Conservation (phyloP, 2,888 invertebrate genomes). For the Dichetophora obliterata region DNA sequence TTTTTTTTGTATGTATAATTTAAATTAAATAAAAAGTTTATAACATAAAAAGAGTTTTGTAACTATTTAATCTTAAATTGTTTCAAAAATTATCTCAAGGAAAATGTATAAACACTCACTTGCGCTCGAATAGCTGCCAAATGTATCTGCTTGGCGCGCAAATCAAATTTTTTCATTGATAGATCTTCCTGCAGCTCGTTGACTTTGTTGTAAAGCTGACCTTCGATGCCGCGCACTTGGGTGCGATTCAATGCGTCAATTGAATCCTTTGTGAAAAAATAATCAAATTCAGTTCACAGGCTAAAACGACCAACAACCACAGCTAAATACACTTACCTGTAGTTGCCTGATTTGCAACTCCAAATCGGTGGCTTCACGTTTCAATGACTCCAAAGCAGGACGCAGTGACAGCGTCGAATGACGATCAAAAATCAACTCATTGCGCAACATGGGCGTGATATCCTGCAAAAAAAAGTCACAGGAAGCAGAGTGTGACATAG, state of each 20-base stretch:
- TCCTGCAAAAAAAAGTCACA: conserved; percentile 71
- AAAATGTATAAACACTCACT: conserved; percentile 73
- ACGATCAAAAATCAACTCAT: conserved; percentile 87
- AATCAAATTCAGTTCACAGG: conserved; percentile 12
- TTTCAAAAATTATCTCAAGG: too few relatives aligned
- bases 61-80: too few relatives aligned
- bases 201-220: conserved; percentile 90
- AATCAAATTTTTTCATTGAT: conserved; percentile 93
- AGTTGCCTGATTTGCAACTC: conserved; percentile 90
- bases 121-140: conserved; percentile 91
- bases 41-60: too few relatives aligned
- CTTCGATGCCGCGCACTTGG: conserved; percentile 83
- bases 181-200: conserved; percentile 97
- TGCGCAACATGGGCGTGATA: conserved; percentile 80
- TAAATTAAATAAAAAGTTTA: too few relatives aligned
- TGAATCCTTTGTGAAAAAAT: conserved; percentile 75
- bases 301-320: neutral
- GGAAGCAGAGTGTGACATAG: conserved; percentile 12
- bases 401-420: conserved; percentile 80
- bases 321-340: conserved; percentile 70
- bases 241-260: conserved; percentile 86
- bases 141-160: conserved; percentile 91
- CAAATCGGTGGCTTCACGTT: conserved; percentile 86
- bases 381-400: conserved; percentile 81
- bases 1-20: too few relatives aligned